Base-by-base conservation (phyloP, 1,140 invertebrate species). In the Meloidogyne chitwoodi region DNA sequence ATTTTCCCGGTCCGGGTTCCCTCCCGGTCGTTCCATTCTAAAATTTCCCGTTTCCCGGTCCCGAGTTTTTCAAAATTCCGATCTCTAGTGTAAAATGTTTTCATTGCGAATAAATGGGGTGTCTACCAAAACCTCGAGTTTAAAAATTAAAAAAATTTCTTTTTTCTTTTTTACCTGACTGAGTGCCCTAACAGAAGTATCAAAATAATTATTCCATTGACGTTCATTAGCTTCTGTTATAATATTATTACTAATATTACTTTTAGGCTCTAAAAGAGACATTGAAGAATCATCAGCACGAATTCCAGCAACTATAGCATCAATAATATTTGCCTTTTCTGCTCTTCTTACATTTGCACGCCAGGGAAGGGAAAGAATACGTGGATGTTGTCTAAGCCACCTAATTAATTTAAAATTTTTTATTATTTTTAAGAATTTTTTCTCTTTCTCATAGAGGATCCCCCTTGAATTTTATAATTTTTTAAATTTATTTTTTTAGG, bases 311-410 rank as follows among this genome's bases (percentile, higher is more conserved):
- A 98, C 95, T 88, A 92, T 96, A 88, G 94, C 93, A 87, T 99
- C 96, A 84, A 98, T 94, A 26, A 93, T 93, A 89, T 98, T 98
- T 2, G 95, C 93, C 70, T 93, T 93, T 87, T 98, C 93, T 6
- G 95, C 93, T 82, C 96, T 90, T 84, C 94, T 94, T 0, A 96
- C 91, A 34, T 92, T 92, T 79, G 92, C 91, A 85, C 93, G 94
- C 88, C 98, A 98, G 80, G 92, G 92, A 92, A 97, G 93, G 19
- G 88, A 88, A 6, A 91, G 89, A 4, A 98, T 93, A 81, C 91
- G 91, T 22, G 95, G 94, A 88, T 98, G 95, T 71, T 95, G 93
- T 29, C 96, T 91, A 78, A 97, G 88, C 95, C 95, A 98, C 92
- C 92, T 72, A 61, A 24, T 44, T 26, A 22, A 31, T 38, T 61